A percentile compares a stretch with the other conserved stretches of the same genome.
Evolutionary conservation across 2,113 vertebrate genomes (phyloP).

Genomic region (Pungitius pungitius): DNA sequence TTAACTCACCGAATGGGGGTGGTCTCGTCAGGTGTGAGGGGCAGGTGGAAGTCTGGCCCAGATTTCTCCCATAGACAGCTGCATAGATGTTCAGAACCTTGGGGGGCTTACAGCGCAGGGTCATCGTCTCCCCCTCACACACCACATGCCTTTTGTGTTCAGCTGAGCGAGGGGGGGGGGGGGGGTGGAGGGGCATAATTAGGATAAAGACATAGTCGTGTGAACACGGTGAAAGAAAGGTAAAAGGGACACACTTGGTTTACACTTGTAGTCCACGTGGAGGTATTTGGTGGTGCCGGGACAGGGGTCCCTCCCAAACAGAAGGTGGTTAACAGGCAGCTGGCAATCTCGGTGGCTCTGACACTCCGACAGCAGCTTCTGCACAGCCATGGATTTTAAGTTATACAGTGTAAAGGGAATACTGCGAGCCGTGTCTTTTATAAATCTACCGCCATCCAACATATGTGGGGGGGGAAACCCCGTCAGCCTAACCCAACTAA

Average conservation of each 20-base stretch:
- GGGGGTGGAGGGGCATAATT: background rate
- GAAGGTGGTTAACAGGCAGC: conserved; percentile 90
- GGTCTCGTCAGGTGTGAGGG: conserved; percentile 67
- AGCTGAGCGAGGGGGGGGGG: conserved; percentile 72
- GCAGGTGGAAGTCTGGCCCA: conserved; percentile 81
- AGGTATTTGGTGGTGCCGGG: conserved; percentile 94
- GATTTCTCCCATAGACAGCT: conserved; percentile 87
- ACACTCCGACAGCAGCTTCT: conserved; percentile 97
- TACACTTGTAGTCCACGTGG: conserved; percentile 95
- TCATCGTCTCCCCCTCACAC: conserved; percentile 89
- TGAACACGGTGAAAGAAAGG: background rate
- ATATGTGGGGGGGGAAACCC: no score
- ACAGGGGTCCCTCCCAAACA: conserved; percentile 94
- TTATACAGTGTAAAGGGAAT: background rate
- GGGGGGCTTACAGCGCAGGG: conserved; percentile 89
- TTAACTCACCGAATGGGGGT: conserved; percentile 86
- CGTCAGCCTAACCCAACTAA: no score
- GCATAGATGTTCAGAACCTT: conserved; percentile 93
- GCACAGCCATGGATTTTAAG: conserved; percentile 35
- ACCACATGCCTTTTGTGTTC: conserved; percentile 90
- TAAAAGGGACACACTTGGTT: conserved; percentile 84
- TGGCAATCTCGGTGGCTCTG: conserved; percentile 92
- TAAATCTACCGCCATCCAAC: no score
- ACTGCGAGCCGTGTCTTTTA: background rate
- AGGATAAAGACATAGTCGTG: background rate